Conservation (phyloP, 2,113 vertebrate species). For the Halichoeres trimaculatus region DNA sequence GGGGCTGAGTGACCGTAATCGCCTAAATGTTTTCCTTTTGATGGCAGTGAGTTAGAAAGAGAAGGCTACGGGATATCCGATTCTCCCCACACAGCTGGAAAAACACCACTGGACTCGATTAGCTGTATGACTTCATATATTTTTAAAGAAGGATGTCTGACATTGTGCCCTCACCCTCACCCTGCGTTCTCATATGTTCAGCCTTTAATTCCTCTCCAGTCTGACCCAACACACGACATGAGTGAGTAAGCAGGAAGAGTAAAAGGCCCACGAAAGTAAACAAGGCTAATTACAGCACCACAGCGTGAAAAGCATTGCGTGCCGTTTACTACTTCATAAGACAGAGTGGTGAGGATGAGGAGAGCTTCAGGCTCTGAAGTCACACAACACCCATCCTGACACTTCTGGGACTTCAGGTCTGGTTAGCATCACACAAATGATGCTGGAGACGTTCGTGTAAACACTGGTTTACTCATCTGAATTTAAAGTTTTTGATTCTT, state of each 20-base stretch:
- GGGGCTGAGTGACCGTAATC: slow-evolving; percentile 53
- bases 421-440: slow-evolving; percentile 5
- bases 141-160: slow-evolving; percentile 16
- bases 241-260: slow-evolving; percentile 39
- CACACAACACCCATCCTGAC: slow-evolving; percentile 23
- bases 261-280: slow-evolving; percentile 38
- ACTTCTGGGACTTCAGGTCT: slow-evolving; percentile 1
- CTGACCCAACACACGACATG: background rate
- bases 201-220: slow-evolving; percentile 22
- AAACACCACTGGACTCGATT: slow-evolving; percentile 32
- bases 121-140: slow-evolving; percentile 34
- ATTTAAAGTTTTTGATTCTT: background rate
- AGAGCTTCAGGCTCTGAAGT: slow-evolving; percentile 10
- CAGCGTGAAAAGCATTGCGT: slow-evolving; percentile 9
- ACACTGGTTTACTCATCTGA: background rate
- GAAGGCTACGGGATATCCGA: slow-evolving; percentile 41
- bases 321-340: slow-evolving; percentile 15
- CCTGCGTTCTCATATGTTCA: background rate
- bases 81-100: slow-evolving; percentile 47
- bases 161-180: slow-evolving; percentile 1
- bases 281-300: slow-evolving; percentile 34
- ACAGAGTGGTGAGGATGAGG: slow-evolving; percentile 16
- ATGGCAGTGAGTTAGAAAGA: slow-evolving; percentile 50
- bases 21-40: slow-evolving; percentile 64
- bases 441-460: background rate